Base-by-base conservation (phyloP, 2,888 invertebrate species). In the Plagodis dolabraria region DNA sequence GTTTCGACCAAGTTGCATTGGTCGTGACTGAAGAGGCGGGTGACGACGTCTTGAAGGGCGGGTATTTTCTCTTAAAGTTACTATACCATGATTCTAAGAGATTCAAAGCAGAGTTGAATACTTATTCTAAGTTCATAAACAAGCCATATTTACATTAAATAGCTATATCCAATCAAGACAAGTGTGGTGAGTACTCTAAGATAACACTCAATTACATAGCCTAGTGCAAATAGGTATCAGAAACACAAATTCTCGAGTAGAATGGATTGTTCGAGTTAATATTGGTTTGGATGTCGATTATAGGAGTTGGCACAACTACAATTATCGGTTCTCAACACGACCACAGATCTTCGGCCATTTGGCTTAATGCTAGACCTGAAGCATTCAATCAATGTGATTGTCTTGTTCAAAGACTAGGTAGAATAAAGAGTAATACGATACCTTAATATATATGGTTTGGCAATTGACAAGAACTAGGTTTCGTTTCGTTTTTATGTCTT, bases 221-320 rank as follows among this genome's bases (percentile, higher is more conserved):
- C 5, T 33, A 33, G 46, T n/a, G 5, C 5, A 8, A 47, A 35
- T 35, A 44, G 4, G 5, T 22, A 45, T 33, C 35, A 33, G 10
- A 45, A 40, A 22, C 47, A 33, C 22, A 10, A 55, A 40, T 40
- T 40, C 40, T 7, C 33, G 50, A 55, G 46, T 53, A 47, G 56
- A 62, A 59, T 60, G 44, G 60, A 65, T 62, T 57, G 59, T 48
- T 48, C 47, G 42, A 64, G 67, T 65, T 64, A 65, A 62, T 63
- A 69, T 65, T 65, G 63, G 65, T 64, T 63, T 45, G 54, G 61
- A 47, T 53, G 54, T 60, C 58, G 52, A 49, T 65, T 64, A 67
- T 69, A 57, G 67, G 42, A 62, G 63, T 67, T 67, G 60, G 58
- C 53, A 50, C 47, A 65, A 69, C 63, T 60, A 51, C 62, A 57